These are phyloP conservation scores for Neelides sp. DNA, from an alignment of 1,140 invertebrate genomes.

Conservation along the genomic window DNA sequence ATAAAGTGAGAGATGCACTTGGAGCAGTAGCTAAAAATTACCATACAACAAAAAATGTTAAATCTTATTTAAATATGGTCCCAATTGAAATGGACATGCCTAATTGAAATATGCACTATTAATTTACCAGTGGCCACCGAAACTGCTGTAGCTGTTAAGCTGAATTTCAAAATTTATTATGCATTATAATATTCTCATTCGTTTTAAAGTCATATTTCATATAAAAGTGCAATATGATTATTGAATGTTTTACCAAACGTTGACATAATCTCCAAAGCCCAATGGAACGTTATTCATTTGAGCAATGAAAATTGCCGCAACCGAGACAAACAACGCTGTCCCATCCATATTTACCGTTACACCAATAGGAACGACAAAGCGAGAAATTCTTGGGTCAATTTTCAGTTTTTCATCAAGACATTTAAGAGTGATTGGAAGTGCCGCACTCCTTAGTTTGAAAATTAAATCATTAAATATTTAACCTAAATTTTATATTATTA, in stretches of 20 bases:
- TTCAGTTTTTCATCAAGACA: conserved; percentile 74
- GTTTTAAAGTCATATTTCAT: background rate
- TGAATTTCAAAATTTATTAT: conserved; percentile 33
- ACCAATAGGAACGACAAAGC: conserved; percentile 79
- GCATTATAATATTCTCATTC: background rate
- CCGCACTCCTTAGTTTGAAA: conserved; percentile 62
- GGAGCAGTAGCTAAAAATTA: conserved; percentile 89
- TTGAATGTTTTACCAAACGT: conserved; percentile 67
- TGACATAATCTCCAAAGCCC: conserved; percentile 62
- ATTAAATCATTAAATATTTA: too few relatives aligned
- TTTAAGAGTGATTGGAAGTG: conserved; percentile 82
- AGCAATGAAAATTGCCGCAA: conserved; percentile 80
- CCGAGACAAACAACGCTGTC: conserved; percentile 76
- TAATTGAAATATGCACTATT: too few relatives aligned
- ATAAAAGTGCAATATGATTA: too few relatives aligned
- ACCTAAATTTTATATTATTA: background rate
- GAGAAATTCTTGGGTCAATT: conserved; percentile 76
- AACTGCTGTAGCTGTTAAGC: conserved; percentile 75
- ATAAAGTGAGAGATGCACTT: conserved; percentile 74
- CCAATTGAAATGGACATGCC: too few relatives aligned
- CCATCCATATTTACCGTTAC: conserved; percentile 92
- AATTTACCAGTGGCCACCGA: conserved; percentile 82
- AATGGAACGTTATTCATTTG: conserved; percentile 74
- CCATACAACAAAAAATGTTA: too few relatives aligned
- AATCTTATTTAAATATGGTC: too few relatives aligned